These are phyloP conservation scores for Falcunculus frontatus DNA, from an alignment of 2,113 vertebrate genomes.

Conservation along the genomic window DNA sequence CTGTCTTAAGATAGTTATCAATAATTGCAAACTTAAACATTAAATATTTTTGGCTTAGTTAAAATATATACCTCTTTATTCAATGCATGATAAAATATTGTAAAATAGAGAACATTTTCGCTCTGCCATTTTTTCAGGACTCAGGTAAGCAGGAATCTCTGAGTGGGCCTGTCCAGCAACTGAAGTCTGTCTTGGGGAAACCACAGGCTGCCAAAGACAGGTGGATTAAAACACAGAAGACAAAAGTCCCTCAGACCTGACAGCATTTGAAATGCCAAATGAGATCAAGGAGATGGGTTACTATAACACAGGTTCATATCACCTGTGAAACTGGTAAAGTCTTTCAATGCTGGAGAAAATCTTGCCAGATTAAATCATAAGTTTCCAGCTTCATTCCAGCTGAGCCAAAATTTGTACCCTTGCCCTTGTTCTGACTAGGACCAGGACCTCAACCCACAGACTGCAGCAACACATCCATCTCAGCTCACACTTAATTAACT, in stretches of 20 bases:
- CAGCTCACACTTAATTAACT: background rate
- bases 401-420: background rate
- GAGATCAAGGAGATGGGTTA: background rate
- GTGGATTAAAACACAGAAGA: background rate
- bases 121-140: background rate
- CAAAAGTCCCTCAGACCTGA: background rate
- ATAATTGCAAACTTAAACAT: background rate
- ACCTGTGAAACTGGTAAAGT: background rate
- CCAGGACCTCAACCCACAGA: background rate
- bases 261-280: background rate
- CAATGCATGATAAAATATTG: background rate
- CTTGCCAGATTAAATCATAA: background rate
- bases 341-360: background rate
- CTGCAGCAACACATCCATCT: background rate
- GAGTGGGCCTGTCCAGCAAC: background rate
- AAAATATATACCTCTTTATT: background rate
- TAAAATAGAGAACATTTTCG: background rate
- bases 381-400: background rate
- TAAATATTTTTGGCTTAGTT: background rate
- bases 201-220: background rate
- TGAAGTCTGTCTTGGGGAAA: background rate
- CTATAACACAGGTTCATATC: background rate
- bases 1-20: slow-evolving; percentile 7
- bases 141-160: background rate
- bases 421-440: background rate